These are phyloP conservation scores for Cairina moschata DNA, from an alignment of 2,113 vertebrate species.

Conservation along the genomic window DNA sequence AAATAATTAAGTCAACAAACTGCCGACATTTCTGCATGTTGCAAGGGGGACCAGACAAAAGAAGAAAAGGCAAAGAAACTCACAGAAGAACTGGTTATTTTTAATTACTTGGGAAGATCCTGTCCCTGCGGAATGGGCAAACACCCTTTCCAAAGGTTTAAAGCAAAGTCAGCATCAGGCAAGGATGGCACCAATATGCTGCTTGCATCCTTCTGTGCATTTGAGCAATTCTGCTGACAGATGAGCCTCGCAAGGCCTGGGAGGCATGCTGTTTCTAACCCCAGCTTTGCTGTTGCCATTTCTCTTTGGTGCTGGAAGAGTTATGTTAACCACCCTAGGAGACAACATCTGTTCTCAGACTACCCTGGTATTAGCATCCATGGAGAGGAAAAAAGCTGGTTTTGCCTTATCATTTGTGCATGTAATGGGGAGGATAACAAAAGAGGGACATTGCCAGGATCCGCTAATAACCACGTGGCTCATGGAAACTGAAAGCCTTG, in stretches of 20 bases:
- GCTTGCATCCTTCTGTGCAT: neutral
- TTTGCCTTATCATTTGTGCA: neutral
- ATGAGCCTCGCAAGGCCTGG: neutral
- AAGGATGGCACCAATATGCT: neutral
- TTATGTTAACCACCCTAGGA: neutral
- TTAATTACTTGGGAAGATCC: neutral
- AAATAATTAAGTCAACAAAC: slow-evolving; percentile 15
- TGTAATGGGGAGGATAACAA: neutral
- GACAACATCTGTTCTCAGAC: neutral
- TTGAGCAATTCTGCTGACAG: neutral
- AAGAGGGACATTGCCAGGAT: neutral
- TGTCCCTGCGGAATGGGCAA: neutral
- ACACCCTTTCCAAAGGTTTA: neutral
- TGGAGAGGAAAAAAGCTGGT: neutral
- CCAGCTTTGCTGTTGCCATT: neutral
- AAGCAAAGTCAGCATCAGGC: neutral
- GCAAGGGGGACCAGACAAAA: neutral
- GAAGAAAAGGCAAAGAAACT: neutral
- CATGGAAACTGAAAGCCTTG: neutral
- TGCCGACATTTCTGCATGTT: neutral
- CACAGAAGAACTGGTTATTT: neutral
- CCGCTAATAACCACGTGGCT: neutral
- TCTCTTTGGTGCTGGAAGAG: neutral
- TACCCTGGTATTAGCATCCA: neutral
- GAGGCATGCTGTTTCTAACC: neutral